Evolutionary conservation across 1,140 invertebrate genomes (phyloP), one percentile per base, ranked within the genome.

Genomic region (Neelides sp.): DNA sequence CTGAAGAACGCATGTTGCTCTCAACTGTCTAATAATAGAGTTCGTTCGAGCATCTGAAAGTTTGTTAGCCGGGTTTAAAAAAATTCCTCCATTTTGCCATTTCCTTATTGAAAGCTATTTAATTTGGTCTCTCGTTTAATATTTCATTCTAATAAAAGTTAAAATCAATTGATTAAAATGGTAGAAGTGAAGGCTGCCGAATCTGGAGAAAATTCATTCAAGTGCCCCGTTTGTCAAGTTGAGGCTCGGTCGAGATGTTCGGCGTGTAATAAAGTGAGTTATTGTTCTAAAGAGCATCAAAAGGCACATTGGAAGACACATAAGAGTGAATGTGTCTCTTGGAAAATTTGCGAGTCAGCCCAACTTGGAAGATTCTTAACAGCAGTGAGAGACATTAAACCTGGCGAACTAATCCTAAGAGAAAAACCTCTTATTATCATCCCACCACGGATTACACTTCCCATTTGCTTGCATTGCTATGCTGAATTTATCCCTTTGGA

Each of bases 331-430:
- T 63, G 59, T 44, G 32, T 30, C 4, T 12, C 50, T 3, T 63
- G 45, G 52, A 60, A 56, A 43, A 65, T 75, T 26, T 66, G 59
- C 26, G 68, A 75, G 41, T 70, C 75, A 55, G 56, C 66, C 1
- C 61, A 62, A 20, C 62, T 78, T 22, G 82, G 86, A 1, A 69
- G 78, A 36, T 77, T 78, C 64, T 64, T 86, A 12, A 64, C 79
- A 1, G 80, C 81, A 7, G 73, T 75, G 0, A 66, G 81, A 45
- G 76, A 85, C 57, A 65, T 88, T 4, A 62, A 66, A 4, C 68
- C 75, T 1, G 82, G 78, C 0, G 79, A 82, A 54, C 45, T 80
- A 1, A 73, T 85, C 3, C 64, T 86, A 3, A 66, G 71, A 0
- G 82, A 86, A 62, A 48, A 68, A 10, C 82, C 83, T 0, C 62